Evolutionary conservation across 2,888 invertebrate genomes (phyloP).

Genomic region (Tholera decimalis): DNA sequence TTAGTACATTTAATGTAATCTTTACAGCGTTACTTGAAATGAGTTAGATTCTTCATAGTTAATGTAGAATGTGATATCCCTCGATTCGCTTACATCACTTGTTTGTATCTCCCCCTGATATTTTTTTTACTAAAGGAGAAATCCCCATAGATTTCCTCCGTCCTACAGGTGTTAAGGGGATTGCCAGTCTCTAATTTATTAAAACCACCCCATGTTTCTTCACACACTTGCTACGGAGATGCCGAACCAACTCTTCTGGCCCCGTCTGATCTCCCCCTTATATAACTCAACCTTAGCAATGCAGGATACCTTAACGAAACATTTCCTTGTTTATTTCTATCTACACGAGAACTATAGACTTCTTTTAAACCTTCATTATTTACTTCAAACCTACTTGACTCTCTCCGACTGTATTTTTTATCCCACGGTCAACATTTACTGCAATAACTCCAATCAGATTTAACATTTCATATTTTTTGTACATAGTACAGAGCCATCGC

Average conservation of each 20-base stretch:
- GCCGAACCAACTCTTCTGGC: too few species aligned
- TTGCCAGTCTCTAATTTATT: too few species aligned
- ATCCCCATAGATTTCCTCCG: too few species aligned
- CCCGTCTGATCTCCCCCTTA: too few species aligned
- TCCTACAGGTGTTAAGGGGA: too few species aligned
- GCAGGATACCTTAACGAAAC: background rate
- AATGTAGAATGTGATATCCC: too few species aligned
- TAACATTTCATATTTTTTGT: background rate
- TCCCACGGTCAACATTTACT: background rate
- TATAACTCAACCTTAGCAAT: background rate
- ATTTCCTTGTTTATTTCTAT: background rate
- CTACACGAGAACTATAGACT: background rate
- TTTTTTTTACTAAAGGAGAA: too few species aligned
- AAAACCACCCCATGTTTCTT: too few species aligned
- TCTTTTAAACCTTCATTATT: background rate
- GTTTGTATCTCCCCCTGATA: background rate
- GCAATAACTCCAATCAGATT: background rate
- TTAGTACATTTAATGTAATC: background rate
- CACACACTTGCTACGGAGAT: too few species aligned
- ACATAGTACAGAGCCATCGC: slow-evolving; percentile 46
- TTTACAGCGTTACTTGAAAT: background rate
- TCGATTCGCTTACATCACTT: background rate
- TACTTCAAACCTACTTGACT: background rate
- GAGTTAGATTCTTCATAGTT: background rate
- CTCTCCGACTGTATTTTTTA: too few species aligned